Conservation (phyloP, 2,797 vertebrate genomes). For the Alcedo quadribrachys region DNA sequence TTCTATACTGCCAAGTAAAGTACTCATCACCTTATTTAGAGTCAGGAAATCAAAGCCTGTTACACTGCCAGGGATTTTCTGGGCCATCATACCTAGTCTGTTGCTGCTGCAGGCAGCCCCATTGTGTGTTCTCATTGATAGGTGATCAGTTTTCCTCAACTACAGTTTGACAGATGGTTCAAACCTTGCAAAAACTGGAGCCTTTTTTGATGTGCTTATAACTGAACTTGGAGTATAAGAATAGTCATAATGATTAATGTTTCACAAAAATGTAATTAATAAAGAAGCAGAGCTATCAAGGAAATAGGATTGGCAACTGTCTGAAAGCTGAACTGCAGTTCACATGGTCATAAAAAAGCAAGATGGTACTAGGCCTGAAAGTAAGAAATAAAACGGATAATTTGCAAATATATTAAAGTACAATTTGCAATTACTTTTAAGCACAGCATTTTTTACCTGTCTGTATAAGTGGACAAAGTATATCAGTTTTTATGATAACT, state of each 20-base stretch:
- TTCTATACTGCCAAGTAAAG: neutral
- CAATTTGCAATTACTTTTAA: neutral
- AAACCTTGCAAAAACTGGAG: neutral
- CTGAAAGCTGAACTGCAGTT: neutral
- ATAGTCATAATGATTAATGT: neutral
- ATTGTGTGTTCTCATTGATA: neutral
- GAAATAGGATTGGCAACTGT: neutral
- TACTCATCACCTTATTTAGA: neutral
- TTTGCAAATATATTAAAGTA: neutral
- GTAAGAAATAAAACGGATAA: neutral
- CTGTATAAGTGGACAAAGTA: neutral
- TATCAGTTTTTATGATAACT: neutral
- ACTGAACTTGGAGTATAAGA: neutral
- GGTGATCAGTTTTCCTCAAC: neutral
- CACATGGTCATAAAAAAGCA: neutral
- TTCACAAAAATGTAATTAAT: neutral
- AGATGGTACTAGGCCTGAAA: neutral
- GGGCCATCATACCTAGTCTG: neutral
- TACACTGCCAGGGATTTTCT: neutral
- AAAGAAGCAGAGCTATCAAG: neutral
- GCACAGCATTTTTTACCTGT: neutral
- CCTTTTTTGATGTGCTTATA: neutral
- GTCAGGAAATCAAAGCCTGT: neutral
- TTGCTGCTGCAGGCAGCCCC: neutral
- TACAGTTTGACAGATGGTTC: neutral